Conservation (phyloP, 2,888 invertebrate genomes). For the Torymus texanus region DNA sequence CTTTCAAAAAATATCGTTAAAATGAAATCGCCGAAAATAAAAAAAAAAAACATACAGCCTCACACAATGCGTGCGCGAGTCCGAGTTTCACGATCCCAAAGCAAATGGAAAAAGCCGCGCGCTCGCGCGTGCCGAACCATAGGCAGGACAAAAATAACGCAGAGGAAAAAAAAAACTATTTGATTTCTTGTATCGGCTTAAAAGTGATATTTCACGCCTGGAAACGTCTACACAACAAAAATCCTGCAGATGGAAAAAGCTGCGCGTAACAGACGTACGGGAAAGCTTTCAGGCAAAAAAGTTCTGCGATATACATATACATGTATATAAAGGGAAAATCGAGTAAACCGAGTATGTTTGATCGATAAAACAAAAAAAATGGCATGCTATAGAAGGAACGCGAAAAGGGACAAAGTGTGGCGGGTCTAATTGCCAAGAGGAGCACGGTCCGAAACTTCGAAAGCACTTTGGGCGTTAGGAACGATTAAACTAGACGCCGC, state of each 20-base stretch:
- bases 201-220: conserved; percentile 41
- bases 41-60: too few relatives aligned
- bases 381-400: neutral
- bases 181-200: conserved; percentile 16
- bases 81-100: too few relatives aligned
- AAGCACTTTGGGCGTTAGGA: conserved; percentile 48
- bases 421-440: conserved; percentile 25
- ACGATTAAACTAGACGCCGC: conserved; percentile 42
- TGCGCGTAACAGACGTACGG: conserved; percentile 8
- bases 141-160: neutral
- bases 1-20: too few relatives aligned
- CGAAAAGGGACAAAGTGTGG: neutral
- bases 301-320: conserved; percentile 4
- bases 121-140: neutral
- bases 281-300: conserved; percentile 15
- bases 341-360: conserved; percentile 11
- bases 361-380: conserved; percentile 50
- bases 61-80: too few relatives aligned
- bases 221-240: conserved; percentile 27
- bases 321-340: conserved; percentile 31
- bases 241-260: conserved; percentile 31
- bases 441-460: conserved; percentile 41
- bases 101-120: too few relatives aligned
- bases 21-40: too few relatives aligned
- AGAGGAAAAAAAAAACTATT: conserved; percentile 18